Evolutionary conservation across 1,140 invertebrate genomes (phyloP), one percentile per base, ranked within the genome.

Genomic region (Hylaeus anthracinus): DNA sequence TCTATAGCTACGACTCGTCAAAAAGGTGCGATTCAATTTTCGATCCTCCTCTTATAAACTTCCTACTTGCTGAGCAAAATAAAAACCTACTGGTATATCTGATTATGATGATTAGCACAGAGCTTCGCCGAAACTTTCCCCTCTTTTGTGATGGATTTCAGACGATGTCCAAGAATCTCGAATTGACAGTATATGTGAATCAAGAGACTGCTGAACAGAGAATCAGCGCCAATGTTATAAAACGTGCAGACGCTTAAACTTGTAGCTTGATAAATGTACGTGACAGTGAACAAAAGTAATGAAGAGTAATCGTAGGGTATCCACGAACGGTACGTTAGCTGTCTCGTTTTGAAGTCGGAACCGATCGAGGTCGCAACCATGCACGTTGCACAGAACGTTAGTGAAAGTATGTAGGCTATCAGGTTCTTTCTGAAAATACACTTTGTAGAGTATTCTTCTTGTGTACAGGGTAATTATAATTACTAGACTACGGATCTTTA

Each of bases 181-280:
- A 88, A 75, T 39, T 88, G 86, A 5, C 58, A 74, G 39, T 77
- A 86, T 8, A 74, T 64, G 37, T 79, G 73, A 9, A 84, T 65
- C 60, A 88, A 55, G 3, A 88, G 39, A 9, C 84, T 79, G 9
- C 81, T 84, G 15, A 88, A 74, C 4, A 87, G 55, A 45, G 61
- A 78, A 14, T 88, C 87, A 6, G 48, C 77, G 0, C 82, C 86
- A 2, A 65, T 51, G 66, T 88, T 84, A 0, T 63, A 9, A 4
- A 73, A n/a, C 4, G 81, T 66, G 0, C 60, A 67, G 9, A 65
- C 51, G 0, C 70, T 26, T 1, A 86, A 3, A 10, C 58, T 39
- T 5, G 66, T 39, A 1, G 55, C 10, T 39, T 87, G 74, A 51
- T 86, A 86, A 39, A 53, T 1, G 56, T 88, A 87, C 6, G 65